Evolutionary conservation across 2,888 invertebrate genomes (phyloP).

Genomic region (Perdita meconis): DNA sequence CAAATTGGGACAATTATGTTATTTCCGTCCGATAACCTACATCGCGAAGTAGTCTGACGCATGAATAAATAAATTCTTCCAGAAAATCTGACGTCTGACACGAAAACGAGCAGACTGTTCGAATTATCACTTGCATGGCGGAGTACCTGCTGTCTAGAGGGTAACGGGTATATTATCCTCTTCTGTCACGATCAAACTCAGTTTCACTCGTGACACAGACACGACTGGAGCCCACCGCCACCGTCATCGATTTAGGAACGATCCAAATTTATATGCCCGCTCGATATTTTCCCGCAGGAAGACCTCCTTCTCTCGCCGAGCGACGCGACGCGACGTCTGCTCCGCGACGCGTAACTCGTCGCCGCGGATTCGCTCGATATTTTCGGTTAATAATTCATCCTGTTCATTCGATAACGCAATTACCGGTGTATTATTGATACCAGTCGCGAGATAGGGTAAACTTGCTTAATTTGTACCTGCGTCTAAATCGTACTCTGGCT

Average conservation of each 20-base stretch:
- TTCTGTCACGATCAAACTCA: constrained; percentile 60
- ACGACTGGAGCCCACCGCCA: constrained; percentile 38
- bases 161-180: constrained; percentile 58
- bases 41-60: constrained; percentile 77
- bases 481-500: constrained; percentile 19
- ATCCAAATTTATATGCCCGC: constrained; percentile 54
- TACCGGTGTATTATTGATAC: constrained; percentile 47
- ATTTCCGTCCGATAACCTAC: constrained; percentile 82
- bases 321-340: constrained; percentile 28
- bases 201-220: constrained; percentile 69
- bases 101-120: constrained; percentile 81
- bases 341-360: constrained; percentile 28
- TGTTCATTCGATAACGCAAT: constrained; percentile 49
- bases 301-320: neutral
- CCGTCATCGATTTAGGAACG: constrained; percentile 64
- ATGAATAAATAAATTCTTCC: constrained; percentile 81
- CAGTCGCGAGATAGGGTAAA: constrained; percentile 31
- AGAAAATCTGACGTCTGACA: constrained; percentile 82
- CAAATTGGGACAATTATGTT: constrained; percentile 80
- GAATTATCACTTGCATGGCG: constrained; percentile 82
- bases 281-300: constrained; percentile 44
- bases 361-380: constrained; percentile 31
- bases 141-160: constrained; percentile 80
- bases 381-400: constrained; percentile 43
- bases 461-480: too few species aligned